Evolutionary conservation across 2,888 invertebrate genomes (phyloP), one percentile per base, ranked within the genome.

Genomic region (Tricholauxania praeusta): DNA sequence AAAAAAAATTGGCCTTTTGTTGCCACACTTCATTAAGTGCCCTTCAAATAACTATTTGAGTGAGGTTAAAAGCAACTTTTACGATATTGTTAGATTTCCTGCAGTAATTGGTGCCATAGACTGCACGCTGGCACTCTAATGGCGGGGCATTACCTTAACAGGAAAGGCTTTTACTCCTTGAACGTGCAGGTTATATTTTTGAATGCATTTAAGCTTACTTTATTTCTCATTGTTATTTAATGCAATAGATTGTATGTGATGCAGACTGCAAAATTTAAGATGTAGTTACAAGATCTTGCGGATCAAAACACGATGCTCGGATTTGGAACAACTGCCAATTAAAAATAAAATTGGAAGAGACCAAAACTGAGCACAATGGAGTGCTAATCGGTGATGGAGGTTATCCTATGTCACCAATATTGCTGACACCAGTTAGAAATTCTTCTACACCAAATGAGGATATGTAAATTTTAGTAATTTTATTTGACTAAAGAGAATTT

Each of bases 241-340:
- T 65, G 47, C 51, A 15, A 62, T 66, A 73, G 69, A 73, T 75
- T 68, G 75, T 75, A 17, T 75, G 68, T n/a, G 63, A 71, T 65
- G 69, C 72, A 3, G 66, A 72, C 66, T 70, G 57, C 64, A 73
- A 71, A 57, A 75, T 75, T 55, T 12, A 51, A 15, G 73, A 75
- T 28, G 70, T 74, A 49, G 74, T 74, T 8, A 72, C 74, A 39
- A 70, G 74, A 47, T 74, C 72, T 55, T 70, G 73, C 48, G 73
- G 72, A 10, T 73, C 69, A 64, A 65, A 49, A 12, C 73, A 75
- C 28, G 73, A 75, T 28, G 69, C 71, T 7, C 48, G 62, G 68
- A 73, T 73, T 65, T 71, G 65, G 64, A 57, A 47, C 28, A 47
- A 65, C 65, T 72, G 63, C 39, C 49, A 32, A 48, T 62, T 72